phyloP scores from a whole-genome alignment of 2,888 invertebrate genomes.

The Troides helena region DNA sequence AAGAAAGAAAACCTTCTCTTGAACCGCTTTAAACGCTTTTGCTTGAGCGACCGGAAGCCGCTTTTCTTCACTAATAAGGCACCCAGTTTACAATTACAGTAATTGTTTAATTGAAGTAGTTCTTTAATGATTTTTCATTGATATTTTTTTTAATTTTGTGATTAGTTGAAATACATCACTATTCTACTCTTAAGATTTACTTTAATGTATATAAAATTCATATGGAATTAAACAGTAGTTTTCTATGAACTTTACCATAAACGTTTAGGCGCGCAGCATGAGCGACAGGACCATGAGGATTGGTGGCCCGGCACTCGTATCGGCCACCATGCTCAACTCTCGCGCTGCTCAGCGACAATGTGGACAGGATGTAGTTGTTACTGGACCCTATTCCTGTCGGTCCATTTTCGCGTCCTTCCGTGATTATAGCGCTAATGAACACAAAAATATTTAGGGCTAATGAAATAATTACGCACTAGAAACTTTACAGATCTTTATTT shows the following conservation, averaged over 20 bases:
- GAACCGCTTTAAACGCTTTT: slow-evolving; percentile 68
- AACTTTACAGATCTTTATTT: background rate
- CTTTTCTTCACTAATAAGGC: no score
- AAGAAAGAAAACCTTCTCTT: slow-evolving; percentile 45
- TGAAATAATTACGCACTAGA: background rate
- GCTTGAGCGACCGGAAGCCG: slow-evolving; percentile 55
- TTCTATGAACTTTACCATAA: slow-evolving; percentile 82
- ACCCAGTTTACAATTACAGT: no score
- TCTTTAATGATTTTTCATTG: no score
- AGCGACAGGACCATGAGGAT: slow-evolving; percentile 84
- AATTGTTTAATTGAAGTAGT: no score
- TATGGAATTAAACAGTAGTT: background rate
- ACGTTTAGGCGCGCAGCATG: slow-evolving; percentile 89
- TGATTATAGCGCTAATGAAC: slow-evolving; percentile 58
- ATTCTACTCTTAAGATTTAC: no score
- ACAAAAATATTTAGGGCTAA: slow-evolving; percentile 1
- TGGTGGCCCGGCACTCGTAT: slow-evolving; percentile 89
- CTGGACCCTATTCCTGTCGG: slow-evolving; percentile 60
- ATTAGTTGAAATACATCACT: no score
- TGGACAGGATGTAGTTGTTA: slow-evolving; percentile 88
- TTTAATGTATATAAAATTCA: no score
- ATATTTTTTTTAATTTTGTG: no score
- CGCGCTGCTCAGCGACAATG: slow-evolving; percentile 87
- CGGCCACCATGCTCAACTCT: slow-evolving; percentile 91
- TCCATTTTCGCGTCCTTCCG: slow-evolving; percentile 67